Evolutionary conservation across 1,140 invertebrate genomes (phyloP), one percentile per base, ranked within the genome.

Genomic region (Aphelenchoides fujianensis): DNA sequence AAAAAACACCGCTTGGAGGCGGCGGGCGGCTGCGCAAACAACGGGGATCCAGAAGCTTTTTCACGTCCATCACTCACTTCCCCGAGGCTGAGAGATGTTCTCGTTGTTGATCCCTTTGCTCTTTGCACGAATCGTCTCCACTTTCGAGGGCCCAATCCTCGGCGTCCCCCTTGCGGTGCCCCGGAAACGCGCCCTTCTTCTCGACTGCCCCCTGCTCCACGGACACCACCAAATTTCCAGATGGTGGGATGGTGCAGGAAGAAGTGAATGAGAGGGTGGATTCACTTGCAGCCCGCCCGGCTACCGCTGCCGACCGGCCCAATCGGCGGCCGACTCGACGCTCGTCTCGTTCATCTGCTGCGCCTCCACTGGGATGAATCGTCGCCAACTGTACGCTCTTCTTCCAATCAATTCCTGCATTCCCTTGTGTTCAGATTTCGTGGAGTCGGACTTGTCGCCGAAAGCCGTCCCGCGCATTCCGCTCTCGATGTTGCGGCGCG

Each of bases 221-320:
- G 41, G 41, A 48, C 41, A 12, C 41, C 12, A 48, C 41, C 12
- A 48, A 48, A 48, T 48, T 48, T 48, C 41, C n/a, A n/a, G 41
- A 16, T 48, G 41, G 41, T 48, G n/a, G n/a, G n/a, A n/a, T n/a
- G n/a, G n/a, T n/a, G n/a, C n/a, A 48, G 23, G 41, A 48, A 48
- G 12, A 48, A 48, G 12, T 12, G 41, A 23, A 48, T 48, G 41
- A 23, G 41, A 48, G n/a, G n/a, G n/a, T n/a, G n/a, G n/a, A 48
- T 48, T 48, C 12, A 48, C 41, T 59, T 59, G 34, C 5, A 59
- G 55, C 34, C 55, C 55, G 7, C 5, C 55, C 19, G 55, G 55
- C 7, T 59, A 59, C 34, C 5, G 55, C 7, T 59, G 55, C 34
- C 55, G 55, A 59, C 55, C 55, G 55, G 55, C 55, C 5, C 28